A percentile compares a stretch with the other conserved stretches of the same genome.
These are phyloP conservation scores for Metopolophium dirhodum DNA, from an alignment of 1,140 invertebrate species.

Conservation along the genomic window DNA sequence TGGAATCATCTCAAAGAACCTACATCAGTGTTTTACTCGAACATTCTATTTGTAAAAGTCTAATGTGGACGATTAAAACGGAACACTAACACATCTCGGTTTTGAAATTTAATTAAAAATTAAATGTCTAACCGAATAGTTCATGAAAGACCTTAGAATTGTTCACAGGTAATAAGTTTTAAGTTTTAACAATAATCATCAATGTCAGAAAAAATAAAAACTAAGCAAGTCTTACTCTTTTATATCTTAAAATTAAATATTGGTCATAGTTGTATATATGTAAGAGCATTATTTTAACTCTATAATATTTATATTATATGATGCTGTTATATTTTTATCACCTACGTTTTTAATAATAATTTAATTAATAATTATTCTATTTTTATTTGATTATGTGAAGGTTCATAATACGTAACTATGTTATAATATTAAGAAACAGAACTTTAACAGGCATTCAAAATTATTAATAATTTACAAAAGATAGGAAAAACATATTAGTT, in stretches of 20 bases:
- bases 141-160: neutral
- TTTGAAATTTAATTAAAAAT: conserved; percentile 3
- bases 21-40: neutral
- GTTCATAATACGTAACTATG: neutral
- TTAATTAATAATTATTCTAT: neutral
- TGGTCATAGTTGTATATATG: neutral
- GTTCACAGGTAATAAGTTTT: neutral
- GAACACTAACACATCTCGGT: neutral
- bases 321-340: neutral
- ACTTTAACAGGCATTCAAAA: conserved; percentile 36
- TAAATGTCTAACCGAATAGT: neutral
- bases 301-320: neutral
- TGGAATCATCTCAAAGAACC: neutral
- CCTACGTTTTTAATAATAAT: neutral
- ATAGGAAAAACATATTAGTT: neutral
- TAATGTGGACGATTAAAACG: neutral
- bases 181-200: neutral
- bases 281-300: neutral
- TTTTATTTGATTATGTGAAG: neutral
- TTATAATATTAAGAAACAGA: neutral
- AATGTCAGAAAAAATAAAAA: neutral
- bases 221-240: neutral
- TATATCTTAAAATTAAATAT: neutral
- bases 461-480: neutral
- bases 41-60: neutral